Base-by-base conservation (phyloP, 2,888 invertebrate species). In the Apodemia duryi region DNA sequence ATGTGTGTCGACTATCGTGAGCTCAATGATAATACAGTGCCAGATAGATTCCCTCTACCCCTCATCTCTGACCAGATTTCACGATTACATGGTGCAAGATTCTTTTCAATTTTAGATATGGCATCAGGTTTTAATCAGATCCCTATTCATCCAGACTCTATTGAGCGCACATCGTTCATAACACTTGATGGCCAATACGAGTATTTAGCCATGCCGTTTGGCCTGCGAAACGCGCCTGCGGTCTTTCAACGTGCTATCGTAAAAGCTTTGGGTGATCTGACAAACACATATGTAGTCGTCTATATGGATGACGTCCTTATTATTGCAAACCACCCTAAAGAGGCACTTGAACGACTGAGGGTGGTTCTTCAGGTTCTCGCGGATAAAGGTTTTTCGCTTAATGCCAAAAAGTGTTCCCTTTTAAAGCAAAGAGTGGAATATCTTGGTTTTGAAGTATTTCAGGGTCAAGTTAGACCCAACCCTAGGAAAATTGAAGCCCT, bases 171-270 rank as follows among this genome's bases (percentile, higher is more conserved):
- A 1, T 69, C 82, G 1, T 83, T 82, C 68, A 75, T 80, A 11
- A 77, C 75, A 9, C 77, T 70, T 5, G 71, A 73, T 61, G 77
- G 79, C 61, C 81, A 81, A 57, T 81, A 71, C 69, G 78, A 83
- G 70, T 80, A 81, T 67, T 65, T 74, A 29, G 71, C 69, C 67
- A 73, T 75, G 43, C 83, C 81, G 1, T 85, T 85, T 75, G 83
- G 83, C 10, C 66, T 82, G 7, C 77, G 75, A 32, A 81, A 78
- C 65, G 70, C 73, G 5, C 81, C 80, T 9, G 70, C 77, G 2
- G 76, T 77, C 10, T 82, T 83, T 63, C 75, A 76, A 65, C 63
- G 78, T 9, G 72, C 68, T 52, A 71, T 80, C 3, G 74, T 70
- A 54, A 62, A 63, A 11, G 71, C 76, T 32, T 74, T 77, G 62